A percentile compares a stretch with the other conserved stretches of the same genome.
Evolutionary conservation across 1,140 invertebrate species (phyloP).

Genomic region (Pteromalus puparum): DNA sequence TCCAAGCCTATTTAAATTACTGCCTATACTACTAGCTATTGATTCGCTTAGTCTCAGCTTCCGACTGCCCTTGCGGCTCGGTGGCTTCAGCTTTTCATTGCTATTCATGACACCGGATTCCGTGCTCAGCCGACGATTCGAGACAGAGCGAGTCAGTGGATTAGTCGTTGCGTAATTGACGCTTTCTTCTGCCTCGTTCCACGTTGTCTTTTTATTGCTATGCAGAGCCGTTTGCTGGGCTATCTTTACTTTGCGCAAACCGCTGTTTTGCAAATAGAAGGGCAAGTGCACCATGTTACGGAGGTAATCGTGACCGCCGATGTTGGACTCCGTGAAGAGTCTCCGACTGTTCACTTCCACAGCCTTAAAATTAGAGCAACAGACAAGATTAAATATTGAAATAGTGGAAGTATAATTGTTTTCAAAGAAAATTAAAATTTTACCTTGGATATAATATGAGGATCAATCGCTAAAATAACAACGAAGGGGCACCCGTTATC

Average conservation of each 20-base stretch:
- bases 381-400: background rate
- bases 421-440: background rate
- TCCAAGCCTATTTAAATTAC: constrained; percentile 86
- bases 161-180: constrained; percentile 71
- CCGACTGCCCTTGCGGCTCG: constrained; percentile 77
- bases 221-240: constrained; percentile 86
- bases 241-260: constrained; percentile 89
- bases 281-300: constrained; percentile 98
- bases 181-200: constrained; percentile 75
- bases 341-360: constrained; percentile 93
- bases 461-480: constrained; percentile 95
- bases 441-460: constrained; percentile 96
- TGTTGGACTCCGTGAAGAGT: constrained; percentile 91
- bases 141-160: constrained; percentile 77
- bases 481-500: constrained; percentile 95
- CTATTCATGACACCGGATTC: constrained; percentile 85
- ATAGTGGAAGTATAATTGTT: background rate
- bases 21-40: constrained; percentile 91
- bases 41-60: constrained; percentile 90
- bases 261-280: constrained; percentile 98
- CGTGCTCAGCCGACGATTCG: constrained; percentile 84
- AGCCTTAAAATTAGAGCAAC: constrained; percentile 77
- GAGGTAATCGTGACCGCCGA: constrained; percentile 94
- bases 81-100: constrained; percentile 81
- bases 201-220: constrained; percentile 67